phyloP scores from a whole-genome alignment of 2,888 invertebrate species.

The Drosophila barbarae region DNA sequence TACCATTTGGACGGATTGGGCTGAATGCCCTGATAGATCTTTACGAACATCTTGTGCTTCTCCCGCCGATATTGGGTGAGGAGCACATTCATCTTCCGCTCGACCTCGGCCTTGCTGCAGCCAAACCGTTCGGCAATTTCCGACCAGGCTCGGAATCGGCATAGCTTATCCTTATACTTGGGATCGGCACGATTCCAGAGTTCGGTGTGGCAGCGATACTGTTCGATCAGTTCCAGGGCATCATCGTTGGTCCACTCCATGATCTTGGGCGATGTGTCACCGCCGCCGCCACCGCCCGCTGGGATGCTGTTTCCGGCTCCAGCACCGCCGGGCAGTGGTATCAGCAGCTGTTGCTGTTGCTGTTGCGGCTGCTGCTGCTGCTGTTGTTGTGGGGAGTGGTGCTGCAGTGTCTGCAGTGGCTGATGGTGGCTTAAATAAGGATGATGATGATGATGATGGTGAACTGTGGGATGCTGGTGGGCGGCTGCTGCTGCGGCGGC shows the following conservation, averaged over 20 bases:
- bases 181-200: slow-evolving; percentile 79
- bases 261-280: slow-evolving; percentile 61
- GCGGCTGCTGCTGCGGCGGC: slow-evolving; percentile 56
- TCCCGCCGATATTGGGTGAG: slow-evolving; percentile 78
- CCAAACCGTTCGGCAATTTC: slow-evolving; percentile 78
- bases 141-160: slow-evolving; percentile 79
- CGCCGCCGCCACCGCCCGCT: slow-evolving; percentile 35
- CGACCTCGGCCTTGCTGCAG: slow-evolving; percentile 79
- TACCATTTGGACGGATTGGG: slow-evolving; percentile 79
- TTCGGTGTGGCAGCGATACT: slow-evolving; percentile 78
- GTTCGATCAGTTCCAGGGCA: slow-evolving; percentile 78
- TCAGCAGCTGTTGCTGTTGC: slow-evolving; percentile 38
- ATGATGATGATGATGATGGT: slow-evolving; percentile 29
- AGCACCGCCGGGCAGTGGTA: slow-evolving; percentile 51
- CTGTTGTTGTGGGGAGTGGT: slow-evolving; percentile 20
- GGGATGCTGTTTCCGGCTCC: slow-evolving; percentile 19
- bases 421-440: slow-evolving; percentile 29
- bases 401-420: slow-evolving; percentile 45
- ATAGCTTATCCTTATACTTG: slow-evolving; percentile 78
- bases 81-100: slow-evolving; percentile 79
- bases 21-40: slow-evolving; percentile 78
- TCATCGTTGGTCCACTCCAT: slow-evolving; percentile 80
- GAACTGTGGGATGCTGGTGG: slow-evolving; percentile 31
- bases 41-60: slow-evolving; percentile 78
- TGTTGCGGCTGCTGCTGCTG: slow-evolving; percentile 10